Percentiles rank a stretch among this genome's conserved stretches.
Conservation (phyloP, 2,888 invertebrate species). For the Napeogenes sylphis region DNA sequence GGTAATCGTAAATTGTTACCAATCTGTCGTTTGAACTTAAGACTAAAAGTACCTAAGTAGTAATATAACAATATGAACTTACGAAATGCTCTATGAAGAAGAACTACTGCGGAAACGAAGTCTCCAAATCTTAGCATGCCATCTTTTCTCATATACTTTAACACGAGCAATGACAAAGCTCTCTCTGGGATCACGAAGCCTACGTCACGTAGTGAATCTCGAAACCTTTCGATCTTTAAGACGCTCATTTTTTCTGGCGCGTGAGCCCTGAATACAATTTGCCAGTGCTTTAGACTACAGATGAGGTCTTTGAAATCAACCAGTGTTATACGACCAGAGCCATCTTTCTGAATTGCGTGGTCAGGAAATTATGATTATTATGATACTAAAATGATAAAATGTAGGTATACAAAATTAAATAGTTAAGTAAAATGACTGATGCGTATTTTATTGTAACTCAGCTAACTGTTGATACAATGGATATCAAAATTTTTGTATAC, state of each 20-base stretch:
- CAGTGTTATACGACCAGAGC: conserved; percentile 88
- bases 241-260: conserved; percentile 95
- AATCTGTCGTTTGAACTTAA: no score
- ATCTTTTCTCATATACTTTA: conserved; percentile 94
- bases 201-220: conserved; percentile 90
- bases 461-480: no score
- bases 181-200: conserved; percentile 92
- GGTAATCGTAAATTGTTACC: no score
- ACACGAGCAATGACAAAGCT: conserved; percentile 87
- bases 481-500: no score
- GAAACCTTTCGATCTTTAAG: conserved; percentile 88
- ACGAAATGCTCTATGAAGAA: conserved; percentile 93
- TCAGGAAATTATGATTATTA: neutral
- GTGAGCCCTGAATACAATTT: conserved; percentile 91
- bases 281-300: conserved; percentile 94
- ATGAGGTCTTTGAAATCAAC: conserved; percentile 93
- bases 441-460: no score
- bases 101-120: conserved; percentile 92
- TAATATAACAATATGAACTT: conserved; percentile 49
- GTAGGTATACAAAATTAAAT: neutral
- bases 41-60: no score
- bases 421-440: no score
- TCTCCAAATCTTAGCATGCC: conserved; percentile 94
- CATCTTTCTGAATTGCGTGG: conserved; percentile 75
- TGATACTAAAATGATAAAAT: conserved; percentile 38